phyloP scores from a whole-genome alignment of 2,888 invertebrate genomes.

The Tipula helvola region DNA sequence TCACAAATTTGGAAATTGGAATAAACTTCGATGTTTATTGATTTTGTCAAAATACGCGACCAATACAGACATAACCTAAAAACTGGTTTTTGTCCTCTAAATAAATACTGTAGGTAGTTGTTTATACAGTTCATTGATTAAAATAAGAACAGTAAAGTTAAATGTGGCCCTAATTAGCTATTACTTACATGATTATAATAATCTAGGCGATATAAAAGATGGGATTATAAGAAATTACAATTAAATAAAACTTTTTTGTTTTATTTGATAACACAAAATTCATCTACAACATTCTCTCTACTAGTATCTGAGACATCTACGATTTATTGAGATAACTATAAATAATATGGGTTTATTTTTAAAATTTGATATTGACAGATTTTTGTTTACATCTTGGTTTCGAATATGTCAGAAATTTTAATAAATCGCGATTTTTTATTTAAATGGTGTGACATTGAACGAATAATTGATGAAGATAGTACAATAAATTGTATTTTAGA shows the following conservation, averaged over 20 bases:
- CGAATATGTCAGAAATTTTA: neutral
- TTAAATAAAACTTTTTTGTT: neutral
- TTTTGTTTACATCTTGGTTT: neutral
- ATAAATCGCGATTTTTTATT: neutral
- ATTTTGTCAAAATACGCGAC: neutral
- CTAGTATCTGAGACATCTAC: neutral
- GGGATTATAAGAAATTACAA: neutral
- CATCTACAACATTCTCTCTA: neutral
- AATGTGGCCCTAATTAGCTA: neutral
- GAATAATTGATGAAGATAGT: neutral
- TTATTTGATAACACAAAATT: neutral
- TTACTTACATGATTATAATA: neutral
- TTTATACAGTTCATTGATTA: neutral
- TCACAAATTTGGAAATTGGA: neutral
- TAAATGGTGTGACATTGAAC: neutral
- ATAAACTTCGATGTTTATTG: neutral
- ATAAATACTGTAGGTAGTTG: neutral
- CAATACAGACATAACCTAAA: neutral
- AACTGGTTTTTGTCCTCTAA: neutral
- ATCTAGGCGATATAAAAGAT: neutral
- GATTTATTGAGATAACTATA: neutral
- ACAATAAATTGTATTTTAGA: neutral
- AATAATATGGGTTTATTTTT: neutral
- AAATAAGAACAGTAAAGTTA: too few relatives aligned
- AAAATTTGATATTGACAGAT: neutral